Conservation (phyloP, 1,140 invertebrate species). For the Scaptomyza hsui region DNA sequence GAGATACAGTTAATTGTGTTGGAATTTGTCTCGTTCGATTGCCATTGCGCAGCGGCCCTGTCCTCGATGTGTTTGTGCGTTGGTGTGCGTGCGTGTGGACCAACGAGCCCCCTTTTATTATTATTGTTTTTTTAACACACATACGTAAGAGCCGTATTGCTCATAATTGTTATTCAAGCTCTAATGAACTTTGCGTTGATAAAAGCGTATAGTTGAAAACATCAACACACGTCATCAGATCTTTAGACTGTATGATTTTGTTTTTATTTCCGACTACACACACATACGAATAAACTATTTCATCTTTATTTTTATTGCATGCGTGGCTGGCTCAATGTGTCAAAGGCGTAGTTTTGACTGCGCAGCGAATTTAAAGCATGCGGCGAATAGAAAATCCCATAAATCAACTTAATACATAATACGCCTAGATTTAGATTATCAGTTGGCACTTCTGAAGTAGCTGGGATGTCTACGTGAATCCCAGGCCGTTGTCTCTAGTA, state of each 20-base stretch:
- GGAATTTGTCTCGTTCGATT: slow-evolving; percentile 27
- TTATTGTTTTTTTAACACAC: slow-evolving; percentile 26
- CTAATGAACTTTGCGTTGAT: slow-evolving; percentile 65
- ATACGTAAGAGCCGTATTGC: slow-evolving; percentile 6
- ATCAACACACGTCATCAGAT: slow-evolving; percentile 65
- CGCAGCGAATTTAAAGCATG: slow-evolving; percentile 26
- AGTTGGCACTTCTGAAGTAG: slow-evolving; percentile 25
- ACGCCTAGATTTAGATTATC: slow-evolving; percentile 4
- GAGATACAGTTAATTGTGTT: slow-evolving; percentile 67
- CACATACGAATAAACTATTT: slow-evolving; percentile 6
- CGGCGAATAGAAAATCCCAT: slow-evolving; percentile 18
- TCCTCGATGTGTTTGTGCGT: slow-evolving; percentile 42
- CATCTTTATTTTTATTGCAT: neutral
- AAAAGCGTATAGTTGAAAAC: slow-evolving; percentile 58
- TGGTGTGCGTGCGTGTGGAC: slow-evolving; percentile 14
- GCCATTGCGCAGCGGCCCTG: slow-evolving; percentile 42
- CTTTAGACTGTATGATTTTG: slow-evolving; percentile 6
- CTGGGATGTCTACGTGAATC: slow-evolving; percentile 20
- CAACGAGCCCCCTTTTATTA: slow-evolving; percentile 69
- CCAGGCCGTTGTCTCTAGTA: too few relatives aligned
- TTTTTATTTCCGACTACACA: slow-evolving; percentile 5
- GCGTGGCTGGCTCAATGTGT: neutral
- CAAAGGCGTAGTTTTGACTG: neutral
- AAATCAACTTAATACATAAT: slow-evolving; percentile 35
- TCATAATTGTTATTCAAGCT: slow-evolving; percentile 77